phyloP scores from a whole-genome alignment of 2,113 vertebrate species.

The Lamprologus tigripictilis region DNA sequence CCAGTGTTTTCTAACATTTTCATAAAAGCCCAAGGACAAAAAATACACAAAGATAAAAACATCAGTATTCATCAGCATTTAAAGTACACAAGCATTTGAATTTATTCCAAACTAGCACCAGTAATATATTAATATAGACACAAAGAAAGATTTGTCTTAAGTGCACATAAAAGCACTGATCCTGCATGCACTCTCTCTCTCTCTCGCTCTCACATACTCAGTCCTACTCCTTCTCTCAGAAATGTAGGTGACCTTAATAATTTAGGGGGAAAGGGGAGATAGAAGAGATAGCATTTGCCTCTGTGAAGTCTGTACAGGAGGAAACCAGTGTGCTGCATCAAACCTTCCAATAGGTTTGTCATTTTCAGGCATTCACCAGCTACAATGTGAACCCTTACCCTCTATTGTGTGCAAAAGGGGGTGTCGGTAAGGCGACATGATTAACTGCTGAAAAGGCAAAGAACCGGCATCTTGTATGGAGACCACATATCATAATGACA shows the following conservation, averaged over 20 bases:
- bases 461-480: conserved; percentile 3
- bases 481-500: conserved; percentile 54
- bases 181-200: not conserved
- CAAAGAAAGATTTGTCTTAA: not conserved
- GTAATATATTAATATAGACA: not conserved
- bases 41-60: conserved; percentile 33
- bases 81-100: conserved; percentile 42
- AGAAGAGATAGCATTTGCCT: not conserved
- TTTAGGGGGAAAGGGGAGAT: conserved; percentile 10
- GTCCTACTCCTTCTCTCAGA: not conserved
- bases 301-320: not conserved
- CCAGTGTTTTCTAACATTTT: conserved; percentile 54
- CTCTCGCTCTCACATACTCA: not conserved
- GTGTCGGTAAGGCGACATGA: conserved; percentile 16
- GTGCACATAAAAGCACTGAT: not conserved
- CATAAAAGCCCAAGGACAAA: conserved; percentile 54
- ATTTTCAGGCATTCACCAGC: conserved; percentile 11
- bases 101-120: conserved; percentile 6
- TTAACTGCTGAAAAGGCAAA: conserved; percentile 33
- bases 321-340: conserved; percentile 6
- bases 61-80: conserved; percentile 30
- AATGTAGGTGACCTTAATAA: conserved; percentile 46
- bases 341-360: conserved; percentile 13
- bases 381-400: not conserved
- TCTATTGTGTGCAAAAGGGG: not conserved